Base-by-base conservation (phyloP, 2,797 vertebrate species). In the Hafferia zeledoni region DNA sequence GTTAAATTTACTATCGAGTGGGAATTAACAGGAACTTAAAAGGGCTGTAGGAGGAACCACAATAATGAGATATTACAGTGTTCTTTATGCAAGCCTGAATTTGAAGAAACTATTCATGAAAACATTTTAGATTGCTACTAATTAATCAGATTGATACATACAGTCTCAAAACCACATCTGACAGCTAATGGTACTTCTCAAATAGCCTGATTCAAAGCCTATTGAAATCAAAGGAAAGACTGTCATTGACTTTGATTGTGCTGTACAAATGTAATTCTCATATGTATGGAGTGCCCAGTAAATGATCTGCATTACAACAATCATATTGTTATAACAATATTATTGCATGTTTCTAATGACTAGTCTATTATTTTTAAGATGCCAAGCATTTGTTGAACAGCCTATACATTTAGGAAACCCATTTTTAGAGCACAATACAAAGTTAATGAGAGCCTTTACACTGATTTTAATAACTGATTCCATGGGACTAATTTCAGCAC, bases 81-180 rank as follows among this genome's bases (percentile, higher is more conserved):
- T 61, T 78, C 65, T 96, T 94, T 90, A 76, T 90, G 74, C 18
- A 39, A 88, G 91, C 43, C 80, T 88, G 85, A 90, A 88, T 95
- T 95, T 90, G 93, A 96, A 95, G 76, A 90, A 94, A 90, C 30
- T 41, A 83, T 81, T 94, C 69, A 90, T 37, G 72, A 95, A 96
- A 95, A 95, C 85, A 96, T 90, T 91, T 94, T 61, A 90, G 91
- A 95, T 91, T 91, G 76, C 87, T 81, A 23, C 72, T 91, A 96
- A 96, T 96, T 94, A 92, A 94, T 89, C 89, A 88, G 91, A 96
- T 94, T 88, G 94, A 95, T 90, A 89, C 55, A 79, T 85, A 91
- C n/a, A 85, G 79, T 78, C 69, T 95, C 89, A 94, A 94, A 96
- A 90, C 9, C 85, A 65, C 89, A 94, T 94, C 89, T 94, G 95